Percentiles rank a stretch among this genome's conserved stretches.
phyloP scores from a whole-genome alignment of 2,888 invertebrate species.

The Netelia inedita region DNA sequence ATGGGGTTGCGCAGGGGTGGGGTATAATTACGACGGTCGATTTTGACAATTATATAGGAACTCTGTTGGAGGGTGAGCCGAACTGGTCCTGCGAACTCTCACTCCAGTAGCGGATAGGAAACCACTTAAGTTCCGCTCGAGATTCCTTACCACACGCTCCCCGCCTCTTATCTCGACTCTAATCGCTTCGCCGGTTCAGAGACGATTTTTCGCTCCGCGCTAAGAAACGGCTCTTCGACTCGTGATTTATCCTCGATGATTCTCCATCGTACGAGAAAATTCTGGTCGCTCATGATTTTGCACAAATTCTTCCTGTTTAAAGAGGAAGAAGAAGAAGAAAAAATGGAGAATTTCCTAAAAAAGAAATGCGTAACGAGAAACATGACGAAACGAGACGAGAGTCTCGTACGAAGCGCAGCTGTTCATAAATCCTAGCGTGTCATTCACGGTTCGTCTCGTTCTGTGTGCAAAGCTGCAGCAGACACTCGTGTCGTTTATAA shows the following conservation, averaged over 20 bases:
- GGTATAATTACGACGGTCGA: constrained; percentile 79
- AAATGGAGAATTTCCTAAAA: not conserved
- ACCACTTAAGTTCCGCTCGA: constrained; percentile 75
- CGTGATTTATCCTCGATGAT: constrained; percentile 40
- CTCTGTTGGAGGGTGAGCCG: constrained; percentile 65
- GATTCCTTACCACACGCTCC: constrained; percentile 55
- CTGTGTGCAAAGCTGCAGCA: constrained; percentile 25
- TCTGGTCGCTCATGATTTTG: constrained; percentile 11
- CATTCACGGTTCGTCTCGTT: constrained; percentile 36
- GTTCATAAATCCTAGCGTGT: constrained; percentile 57
- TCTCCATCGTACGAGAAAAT: constrained; percentile 31
- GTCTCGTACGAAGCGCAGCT: constrained; percentile 50
- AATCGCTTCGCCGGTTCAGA: constrained; percentile 74
- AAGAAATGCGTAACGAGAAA: constrained; percentile 31
- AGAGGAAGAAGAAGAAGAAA: not conserved
- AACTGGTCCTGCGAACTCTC: constrained; percentile 69
- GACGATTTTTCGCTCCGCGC: constrained; percentile 39
- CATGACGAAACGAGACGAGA: constrained; percentile 20
- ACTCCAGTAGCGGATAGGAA: constrained; percentile 77
- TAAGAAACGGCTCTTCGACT: constrained; percentile 22
- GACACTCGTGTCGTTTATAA: constrained; percentile 28
- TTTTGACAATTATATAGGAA: constrained; percentile 81
- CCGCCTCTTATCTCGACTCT: constrained; percentile 52
- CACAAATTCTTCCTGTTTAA: constrained; percentile 22
- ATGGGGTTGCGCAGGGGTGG: constrained; percentile 23